Base-by-base conservation (phyloP, 2,113 vertebrate genomes). In the Elaphurus davidianus region DNA sequence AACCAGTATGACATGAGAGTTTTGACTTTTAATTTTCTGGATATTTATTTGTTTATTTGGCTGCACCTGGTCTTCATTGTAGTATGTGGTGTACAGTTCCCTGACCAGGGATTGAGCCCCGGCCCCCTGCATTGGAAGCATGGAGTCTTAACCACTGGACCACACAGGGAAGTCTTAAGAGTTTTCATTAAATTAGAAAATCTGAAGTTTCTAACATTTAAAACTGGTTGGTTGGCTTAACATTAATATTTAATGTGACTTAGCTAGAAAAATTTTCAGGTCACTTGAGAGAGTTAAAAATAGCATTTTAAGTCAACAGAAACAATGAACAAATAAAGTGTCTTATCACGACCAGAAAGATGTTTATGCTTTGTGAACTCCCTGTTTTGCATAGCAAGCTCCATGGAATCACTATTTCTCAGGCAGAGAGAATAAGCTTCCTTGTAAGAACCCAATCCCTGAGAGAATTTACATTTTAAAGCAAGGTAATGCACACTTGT, bases 401-500 rank as follows among this genome's bases (percentile, higher is more conserved):
- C 78, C 3, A 6, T 33, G 50, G 52, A 81, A 40, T 55, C 52
- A 33, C 78, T 76, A 47, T 90, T 97, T 96, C 74, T 88, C 36
- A 13, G 50, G 76, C 81, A 71, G 88, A 82, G 33, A 97, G 82
- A 81, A 96, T 12, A 78, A 93, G 45, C 57, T 85, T 96, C 57
- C 8, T 54, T 91, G 36, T 95, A 14, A 97, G 87, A 97, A 86
- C 62, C 43, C 82, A 95, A 85, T 89, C 17, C 36, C 89, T 62
- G n/a, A 64, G 60, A 94, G 57, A 97, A 96, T 86, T 97, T 82
- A 91, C 82, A 94, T 97, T 93, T 93, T 96, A 62, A 92, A 97
- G 74, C 82, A 91, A 94, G 67, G 40, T 85, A 95, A 92, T 12
- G 30, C 25, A 86, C 14, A 55, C 23, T 88, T 95, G 67, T 94